Base-by-base conservation (phyloP, 2,888 invertebrate genomes). In the Melanchra persicariae region DNA sequence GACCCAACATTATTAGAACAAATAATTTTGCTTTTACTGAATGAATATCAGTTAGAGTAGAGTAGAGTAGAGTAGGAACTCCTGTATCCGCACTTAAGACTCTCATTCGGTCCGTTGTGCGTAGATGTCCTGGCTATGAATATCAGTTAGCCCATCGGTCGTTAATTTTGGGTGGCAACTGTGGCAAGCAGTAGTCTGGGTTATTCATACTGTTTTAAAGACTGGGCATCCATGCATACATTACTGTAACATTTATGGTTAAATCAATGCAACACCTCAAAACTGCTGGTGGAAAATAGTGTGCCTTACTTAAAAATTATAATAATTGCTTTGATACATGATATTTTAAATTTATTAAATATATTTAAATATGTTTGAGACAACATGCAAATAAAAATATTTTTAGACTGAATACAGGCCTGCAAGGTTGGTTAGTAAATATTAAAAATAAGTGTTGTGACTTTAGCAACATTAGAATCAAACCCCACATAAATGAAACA, bases 401-500 rank as follows among this genome's bases (percentile, higher is more conserved):
- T 30, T 47, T 55, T 4, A 40, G 24, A 34, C 19, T 62, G 30
- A 17, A 55, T 34, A n/a, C 30, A 6, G 6, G 9, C 34, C 8
- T 26, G 12, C 12, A 26, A 51, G 22, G 1, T 59, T 9, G 15
- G 7, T 3, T 22, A 7, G 4, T 24, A 22, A 40, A 30, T 5
- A 26, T 65, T 26, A 37, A 34, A 24, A 24, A 12, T 22, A 43
- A 26, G 12, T 24, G 19, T 6, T 15, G 10, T 4, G 15, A n/a
- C 45, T 55, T n/a, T 47, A 30, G 24, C 10, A 40, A 30, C 19
- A 47, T 54, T 64, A 62, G 34, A 66, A 51, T 63, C 64, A 81
- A 75, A 61, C 8, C 37, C 68, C 70, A 74, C 73, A 69, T 65
- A 64, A 71, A 81, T 68, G 37, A 77, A 67, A 75, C 26, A 70